phyloP scores from a whole-genome alignment of 2,888 invertebrate genomes.

The Osmoderma eremita region DNA sequence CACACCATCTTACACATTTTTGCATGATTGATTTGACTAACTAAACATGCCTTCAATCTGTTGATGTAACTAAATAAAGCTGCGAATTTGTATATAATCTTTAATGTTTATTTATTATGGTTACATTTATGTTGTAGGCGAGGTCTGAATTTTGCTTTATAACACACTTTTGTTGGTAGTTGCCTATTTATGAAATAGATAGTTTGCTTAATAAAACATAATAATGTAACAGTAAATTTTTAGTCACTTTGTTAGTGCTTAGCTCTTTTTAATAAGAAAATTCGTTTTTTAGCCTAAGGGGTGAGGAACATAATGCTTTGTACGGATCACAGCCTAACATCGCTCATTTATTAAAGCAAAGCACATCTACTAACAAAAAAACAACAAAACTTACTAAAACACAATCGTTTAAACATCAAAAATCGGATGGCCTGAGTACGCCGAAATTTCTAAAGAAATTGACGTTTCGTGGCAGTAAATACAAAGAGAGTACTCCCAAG shows the following conservation, averaged over 20 bases:
- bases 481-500: constrained; percentile 54
- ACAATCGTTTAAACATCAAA: constrained; percentile 62
- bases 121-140: no score
- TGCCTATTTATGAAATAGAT: no score
- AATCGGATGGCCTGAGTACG: constrained; percentile 56
- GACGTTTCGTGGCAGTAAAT: constrained; percentile 37
- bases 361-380: constrained; percentile 57
- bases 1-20: no score
- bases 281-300: constrained; percentile 59
- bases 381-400: constrained; percentile 63
- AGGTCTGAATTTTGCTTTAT: no score
- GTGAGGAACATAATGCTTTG: constrained; percentile 58
- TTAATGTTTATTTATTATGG: no score
- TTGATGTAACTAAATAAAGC: no score
- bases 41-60: no score
- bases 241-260: constrained; percentile 10
- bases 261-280: constrained; percentile 26
- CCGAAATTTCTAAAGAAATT: constrained; percentile 61
- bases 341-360: constrained; percentile 57
- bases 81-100: no score
- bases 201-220: no score
- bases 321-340: constrained; percentile 65
- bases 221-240: no score
- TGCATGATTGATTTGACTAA: no score
- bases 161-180: no score